Percentiles rank a stretch among this genome's conserved stretches.
phyloP scores from a whole-genome alignment of 2,888 invertebrate genomes.

The Lycocerus yunnanus region DNA sequence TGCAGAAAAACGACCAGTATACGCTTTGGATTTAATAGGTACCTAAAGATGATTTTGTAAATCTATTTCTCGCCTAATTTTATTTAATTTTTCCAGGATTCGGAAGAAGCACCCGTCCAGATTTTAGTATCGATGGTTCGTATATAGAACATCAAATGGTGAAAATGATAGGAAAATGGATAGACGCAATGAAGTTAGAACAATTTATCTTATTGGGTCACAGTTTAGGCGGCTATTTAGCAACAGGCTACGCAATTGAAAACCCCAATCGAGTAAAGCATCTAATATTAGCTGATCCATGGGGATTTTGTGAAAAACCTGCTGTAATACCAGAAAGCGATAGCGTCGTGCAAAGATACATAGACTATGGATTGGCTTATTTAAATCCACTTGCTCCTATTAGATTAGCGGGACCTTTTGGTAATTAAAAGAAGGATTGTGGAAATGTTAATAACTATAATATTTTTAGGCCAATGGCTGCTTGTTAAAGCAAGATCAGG shows the following conservation, averaged over 20 bases:
- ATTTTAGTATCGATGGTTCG: conserved; percentile 75
- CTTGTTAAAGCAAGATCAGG: background rate
- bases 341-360: background rate
- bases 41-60: background rate
- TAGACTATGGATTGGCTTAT: background rate
- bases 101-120: conserved; percentile 88
- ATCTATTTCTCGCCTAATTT: conserved; percentile 70
- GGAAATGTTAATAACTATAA: background rate
- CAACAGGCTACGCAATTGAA: conserved; percentile 82
- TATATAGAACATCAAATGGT: conserved; percentile 88
- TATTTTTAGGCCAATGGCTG: background rate
- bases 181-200: conserved; percentile 81
- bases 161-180: conserved; percentile 93
- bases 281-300: conserved; percentile 90
- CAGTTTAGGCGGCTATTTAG: conserved; percentile 90
- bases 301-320: conserved; percentile 71
- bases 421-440: background rate
- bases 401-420: background rate
- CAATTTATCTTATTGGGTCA: conserved; percentile 89
- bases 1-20: conserved; percentile 71
- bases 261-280: conserved; percentile 87
- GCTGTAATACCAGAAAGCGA: conserved; percentile 51
- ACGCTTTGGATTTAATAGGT: background rate
- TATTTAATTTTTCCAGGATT: conserved; percentile 82
- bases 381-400: background rate